Evolutionary conservation across 2,888 invertebrate species (phyloP).

Genomic region (Pterobdella sp.): DNA sequence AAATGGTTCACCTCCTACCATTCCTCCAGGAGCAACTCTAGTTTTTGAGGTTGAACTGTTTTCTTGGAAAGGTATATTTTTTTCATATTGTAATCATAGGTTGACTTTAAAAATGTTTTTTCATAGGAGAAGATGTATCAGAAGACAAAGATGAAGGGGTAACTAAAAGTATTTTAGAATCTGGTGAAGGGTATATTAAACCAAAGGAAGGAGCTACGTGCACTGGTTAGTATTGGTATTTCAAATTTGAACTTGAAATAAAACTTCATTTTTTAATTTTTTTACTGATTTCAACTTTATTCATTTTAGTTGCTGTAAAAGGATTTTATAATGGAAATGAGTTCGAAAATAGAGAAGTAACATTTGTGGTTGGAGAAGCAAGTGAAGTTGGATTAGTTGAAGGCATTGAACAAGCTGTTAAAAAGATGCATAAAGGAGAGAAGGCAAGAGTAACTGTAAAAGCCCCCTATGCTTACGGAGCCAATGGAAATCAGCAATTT

Average conservation of each 20-base stretch:
- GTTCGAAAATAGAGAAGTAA: slow-evolving; percentile 74
- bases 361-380: slow-evolving; percentile 79
- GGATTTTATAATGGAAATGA: slow-evolving; percentile 61
- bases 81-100: neutral
- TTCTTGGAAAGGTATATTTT: slow-evolving; percentile 62
- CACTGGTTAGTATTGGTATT: slow-evolving; percentile 59
- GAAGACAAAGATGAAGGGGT: slow-evolving; percentile 76
- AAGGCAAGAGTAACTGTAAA: slow-evolving; percentile 60
- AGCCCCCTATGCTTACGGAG: slow-evolving; percentile 72
- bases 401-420: slow-evolving; percentile 56
- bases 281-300: neutral
- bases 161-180: slow-evolving; percentile 60
- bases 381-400: slow-evolving; percentile 65
- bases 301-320: slow-evolving; percentile 63
- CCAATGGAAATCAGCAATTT: slow-evolving; percentile 62
- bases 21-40: slow-evolving; percentile 77
- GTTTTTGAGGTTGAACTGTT: slow-evolving; percentile 75
- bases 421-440: slow-evolving; percentile 73
- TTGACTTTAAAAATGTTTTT: neutral
- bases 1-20: slow-evolving; percentile 73
- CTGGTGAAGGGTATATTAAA: slow-evolving; percentile 64
- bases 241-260: neutral
- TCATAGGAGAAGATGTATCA: slow-evolving; percentile 70
- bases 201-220: slow-evolving; percentile 78
- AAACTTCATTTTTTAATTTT: neutral